These are phyloP conservation scores for Eira barbara DNA, from an alignment of 2,113 vertebrate species.

Conservation along the genomic window DNA sequence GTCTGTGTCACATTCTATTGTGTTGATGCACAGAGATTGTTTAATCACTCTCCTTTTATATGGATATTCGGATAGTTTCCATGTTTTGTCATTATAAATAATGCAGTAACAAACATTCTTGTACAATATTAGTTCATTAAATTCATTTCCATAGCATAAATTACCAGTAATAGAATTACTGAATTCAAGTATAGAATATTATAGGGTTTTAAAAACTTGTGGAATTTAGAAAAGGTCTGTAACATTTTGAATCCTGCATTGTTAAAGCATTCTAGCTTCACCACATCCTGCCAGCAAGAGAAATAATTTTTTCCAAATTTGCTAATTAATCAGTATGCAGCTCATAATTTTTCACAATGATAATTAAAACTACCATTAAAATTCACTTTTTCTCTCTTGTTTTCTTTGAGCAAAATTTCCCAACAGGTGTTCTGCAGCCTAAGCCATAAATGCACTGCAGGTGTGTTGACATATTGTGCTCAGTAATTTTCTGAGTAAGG, in stretches of 20 bases:
- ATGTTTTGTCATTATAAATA: slow-evolving; percentile 30
- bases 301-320: slow-evolving; percentile 47
- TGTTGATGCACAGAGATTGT: slow-evolving; percentile 6
- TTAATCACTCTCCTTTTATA: slow-evolving; percentile 34
- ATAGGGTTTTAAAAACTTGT: not conserved
- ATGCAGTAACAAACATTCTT: not conserved
- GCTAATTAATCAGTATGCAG: slow-evolving; percentile 4
- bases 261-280: slow-evolving; percentile 11
- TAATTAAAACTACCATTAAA: slow-evolving; percentile 23
- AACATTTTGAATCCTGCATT: slow-evolving; percentile 23
- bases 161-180: not conserved
- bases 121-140: slow-evolving; percentile 16
- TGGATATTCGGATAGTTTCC: not conserved
- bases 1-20: not conserved
- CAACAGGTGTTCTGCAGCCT: not conserved
- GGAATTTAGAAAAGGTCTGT: not conserved
- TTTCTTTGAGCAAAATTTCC: slow-evolving; percentile 32
- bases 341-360: slow-evolving; percentile 33
- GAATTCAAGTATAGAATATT: not conserved
- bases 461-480: not conserved
- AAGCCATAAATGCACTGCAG: not conserved
- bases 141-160: slow-evolving; percentile 26
- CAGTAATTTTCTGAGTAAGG: not conserved
- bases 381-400: not conserved
- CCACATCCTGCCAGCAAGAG: not conserved